Percentiles rank a stretch among this genome's conserved stretches.
phyloP scores from a whole-genome alignment of 2,113 vertebrate genomes.

The Cyanoliseus patagonus region DNA sequence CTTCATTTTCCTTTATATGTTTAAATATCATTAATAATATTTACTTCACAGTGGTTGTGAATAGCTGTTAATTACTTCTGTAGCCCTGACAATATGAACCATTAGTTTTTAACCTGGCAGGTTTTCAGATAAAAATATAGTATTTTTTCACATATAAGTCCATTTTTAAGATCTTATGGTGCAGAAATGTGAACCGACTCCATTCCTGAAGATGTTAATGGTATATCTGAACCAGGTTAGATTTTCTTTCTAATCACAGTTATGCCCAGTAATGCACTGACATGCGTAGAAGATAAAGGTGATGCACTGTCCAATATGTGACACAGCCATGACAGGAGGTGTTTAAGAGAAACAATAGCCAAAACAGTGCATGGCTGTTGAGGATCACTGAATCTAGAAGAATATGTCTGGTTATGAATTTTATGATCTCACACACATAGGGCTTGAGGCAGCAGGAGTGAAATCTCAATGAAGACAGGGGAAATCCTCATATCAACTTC shows the following conservation, averaged over 20 bases:
- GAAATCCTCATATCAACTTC: neutral
- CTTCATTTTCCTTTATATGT: neutral
- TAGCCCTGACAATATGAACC: neutral
- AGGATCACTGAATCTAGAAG: neutral
- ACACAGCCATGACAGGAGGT: neutral
- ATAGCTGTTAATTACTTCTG: neutral
- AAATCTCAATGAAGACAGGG: neutral
- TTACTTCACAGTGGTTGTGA: neutral
- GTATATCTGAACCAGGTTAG: neutral
- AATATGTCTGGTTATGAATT: neutral
- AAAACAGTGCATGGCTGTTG: neutral
- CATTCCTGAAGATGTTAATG: neutral
- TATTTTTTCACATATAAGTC: neutral
- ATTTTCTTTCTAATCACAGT: neutral
- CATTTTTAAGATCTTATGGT: neutral
- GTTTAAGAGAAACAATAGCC: neutral
- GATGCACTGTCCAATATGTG: neutral
- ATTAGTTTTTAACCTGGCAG: neutral
- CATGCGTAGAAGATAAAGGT: neutral
- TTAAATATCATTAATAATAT: neutral
- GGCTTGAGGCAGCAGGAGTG: neutral
- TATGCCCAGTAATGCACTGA: neutral
- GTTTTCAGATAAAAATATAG: neutral
- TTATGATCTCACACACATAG: neutral
- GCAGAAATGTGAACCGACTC: neutral